Evolutionary conservation across 2,888 invertebrate species (phyloP), one percentile per base, ranked within the genome.

Genomic region (Tetragonula carbonaria): DNA sequence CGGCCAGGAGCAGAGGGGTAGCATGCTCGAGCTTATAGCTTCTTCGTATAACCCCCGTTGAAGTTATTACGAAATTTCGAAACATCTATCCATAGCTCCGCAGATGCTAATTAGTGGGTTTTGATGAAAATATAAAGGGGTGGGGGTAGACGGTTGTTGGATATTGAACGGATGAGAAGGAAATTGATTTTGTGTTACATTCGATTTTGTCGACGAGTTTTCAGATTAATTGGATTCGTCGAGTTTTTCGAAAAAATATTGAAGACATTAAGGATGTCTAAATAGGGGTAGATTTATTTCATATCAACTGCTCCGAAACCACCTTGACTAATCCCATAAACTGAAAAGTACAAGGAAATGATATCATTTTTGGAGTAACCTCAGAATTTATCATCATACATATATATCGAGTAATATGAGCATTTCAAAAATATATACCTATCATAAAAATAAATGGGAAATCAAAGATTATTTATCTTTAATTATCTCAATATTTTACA

Each of bases 31-130:
- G 14, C 33, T n/a, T 14, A 13, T 38, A 23, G 8, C 13, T 50
- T 78, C 65, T 38, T 50, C 18, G 23, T 55, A 45, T 28, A 21
- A 16, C 53, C 50, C 13, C 11, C 14, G 45, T 23, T 50, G 4
- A 28, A 14, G 5, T 18, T n/a, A n/a, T 78, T 66, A 74, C 4
- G 23, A 59, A 79, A 75, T 67, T 79, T 33, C n/a, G 5, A 2
- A 59, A 59, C n/a, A 5, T 59, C 2, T 16, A 18, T 28, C 8
- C 16, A 62, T 28, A 28, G 8, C 28, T 28, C 3, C 23, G 18
- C 16, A 8, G 23, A n/a, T 14, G n/a, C 5, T 14, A 59, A n/a
- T n/a, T 13, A 14, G 14, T n/a, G n/a, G 57, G 14, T 59, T 23
- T 13, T 23, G 5, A 5, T 14, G n/a, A 59, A n/a, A 5, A 14